Evolutionary conservation across 2,797 vertebrate genomes (phyloP).

Genomic region (Lycodopsis pacificus): DNA sequence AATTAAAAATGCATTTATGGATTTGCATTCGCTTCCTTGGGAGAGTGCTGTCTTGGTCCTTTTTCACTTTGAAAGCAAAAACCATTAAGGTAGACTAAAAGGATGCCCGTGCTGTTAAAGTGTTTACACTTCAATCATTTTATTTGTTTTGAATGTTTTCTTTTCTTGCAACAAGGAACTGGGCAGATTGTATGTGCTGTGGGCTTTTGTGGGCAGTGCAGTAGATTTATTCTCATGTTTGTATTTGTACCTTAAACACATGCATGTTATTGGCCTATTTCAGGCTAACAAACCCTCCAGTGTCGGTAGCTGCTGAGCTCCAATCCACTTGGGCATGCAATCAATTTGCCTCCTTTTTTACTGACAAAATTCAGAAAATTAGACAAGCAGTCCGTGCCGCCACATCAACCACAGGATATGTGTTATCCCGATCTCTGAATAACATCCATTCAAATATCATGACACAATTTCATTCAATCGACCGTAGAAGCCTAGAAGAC

Average conservation of each 20-base stretch:
- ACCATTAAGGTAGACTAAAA: constrained; percentile 33
- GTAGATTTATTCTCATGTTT: background rate
- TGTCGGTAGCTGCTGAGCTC: too few species aligned
- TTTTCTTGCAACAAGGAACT: background rate
- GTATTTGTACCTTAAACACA: background rate
- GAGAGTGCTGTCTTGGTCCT: constrained; percentile 37
- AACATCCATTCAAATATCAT: too few species aligned
- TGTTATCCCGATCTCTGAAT: too few species aligned
- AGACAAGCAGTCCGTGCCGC: too few species aligned
- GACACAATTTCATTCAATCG: too few species aligned
- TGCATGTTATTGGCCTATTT: too few species aligned
- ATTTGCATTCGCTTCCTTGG: constrained; percentile 8
- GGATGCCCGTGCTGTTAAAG: background rate
- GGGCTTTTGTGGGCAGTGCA: background rate
- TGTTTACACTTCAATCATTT: constrained; percentile 38
- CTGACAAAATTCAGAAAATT: too few species aligned
- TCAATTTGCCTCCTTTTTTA: too few species aligned
- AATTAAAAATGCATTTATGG: constrained; percentile 36
- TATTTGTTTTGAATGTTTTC: constrained; percentile 7
- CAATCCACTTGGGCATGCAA: too few species aligned
- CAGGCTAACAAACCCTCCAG: too few species aligned
- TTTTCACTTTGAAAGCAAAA: constrained; percentile 35
- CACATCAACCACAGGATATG: too few species aligned
- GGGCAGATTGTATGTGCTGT: constrained; percentile 2
- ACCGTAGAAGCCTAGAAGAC: too few species aligned